phyloP scores from a whole-genome alignment of 1,140 invertebrate genomes.

The Diabrotica undecimpunctata region DNA sequence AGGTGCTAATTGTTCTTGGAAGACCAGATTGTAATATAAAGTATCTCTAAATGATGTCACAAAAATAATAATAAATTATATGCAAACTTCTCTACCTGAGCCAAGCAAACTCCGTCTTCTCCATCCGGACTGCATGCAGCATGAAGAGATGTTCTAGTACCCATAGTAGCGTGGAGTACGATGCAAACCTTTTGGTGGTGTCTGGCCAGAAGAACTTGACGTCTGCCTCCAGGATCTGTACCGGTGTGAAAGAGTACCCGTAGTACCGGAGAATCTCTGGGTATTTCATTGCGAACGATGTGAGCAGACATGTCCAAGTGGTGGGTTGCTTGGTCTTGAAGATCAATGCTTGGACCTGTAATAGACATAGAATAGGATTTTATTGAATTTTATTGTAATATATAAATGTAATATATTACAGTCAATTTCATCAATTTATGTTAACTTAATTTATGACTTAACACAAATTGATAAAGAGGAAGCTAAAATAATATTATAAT shows the following conservation, averaged over 20 bases:
- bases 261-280: constrained; percentile 80
- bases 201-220: constrained; percentile 51
- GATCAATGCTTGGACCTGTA: constrained; percentile 51
- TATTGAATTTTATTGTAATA: neutral
- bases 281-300: constrained; percentile 77
- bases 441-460: too few relatives aligned
- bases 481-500: too few relatives aligned
- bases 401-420: too few relatives aligned
- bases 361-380: neutral
- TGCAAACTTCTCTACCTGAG: constrained; percentile 54
- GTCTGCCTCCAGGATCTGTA: constrained; percentile 65
- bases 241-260: constrained; percentile 87
- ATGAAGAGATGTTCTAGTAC: constrained; percentile 57
- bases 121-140: constrained; percentile 84
- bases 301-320: constrained; percentile 87
- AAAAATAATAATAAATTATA: too few relatives aligned
- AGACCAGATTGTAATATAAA: too few relatives aligned
- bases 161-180: constrained; percentile 66
- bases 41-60: too few relatives aligned
- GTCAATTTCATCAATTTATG: too few relatives aligned
- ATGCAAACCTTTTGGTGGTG: constrained; percentile 68
- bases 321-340: constrained; percentile 66
- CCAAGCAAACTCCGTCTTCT: constrained; percentile 84
- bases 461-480: too few relatives aligned
- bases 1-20: too few relatives aligned